phyloP scores from a whole-genome alignment of 2,888 invertebrate genomes.

The Macropis europaea region DNA sequence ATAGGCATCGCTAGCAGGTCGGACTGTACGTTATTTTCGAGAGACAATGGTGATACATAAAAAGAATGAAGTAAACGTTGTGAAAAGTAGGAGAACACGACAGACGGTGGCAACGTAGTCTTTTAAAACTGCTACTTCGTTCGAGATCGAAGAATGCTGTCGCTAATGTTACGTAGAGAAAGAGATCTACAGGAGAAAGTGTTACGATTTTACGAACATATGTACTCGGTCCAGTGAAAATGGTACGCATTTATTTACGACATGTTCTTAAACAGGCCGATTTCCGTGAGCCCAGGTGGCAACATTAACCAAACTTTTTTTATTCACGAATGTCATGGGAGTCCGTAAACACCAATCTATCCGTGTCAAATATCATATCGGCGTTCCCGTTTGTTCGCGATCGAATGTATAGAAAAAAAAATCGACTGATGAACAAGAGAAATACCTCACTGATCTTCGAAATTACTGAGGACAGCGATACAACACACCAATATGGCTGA shows the following conservation, averaged over 20 bases:
- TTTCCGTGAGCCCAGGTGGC: constrained; percentile 78
- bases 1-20: not conserved
- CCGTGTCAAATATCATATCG: not conserved
- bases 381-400: constrained; percentile 9
- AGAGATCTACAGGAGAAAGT: not conserved
- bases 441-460: constrained; percentile 78
- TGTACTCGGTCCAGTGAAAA: constrained; percentile 13
- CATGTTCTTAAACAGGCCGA: constrained; percentile 59
- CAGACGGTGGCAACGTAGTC: constrained; percentile 39
- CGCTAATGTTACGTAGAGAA: not conserved
- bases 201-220: not conserved
- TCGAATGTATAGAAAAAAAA: not conserved
- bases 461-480: constrained; percentile 79
- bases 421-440: constrained; percentile 35
- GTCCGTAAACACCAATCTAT: constrained; percentile 1
- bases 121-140: constrained; percentile 1
- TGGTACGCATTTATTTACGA: constrained; percentile 56
- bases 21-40: not conserved
- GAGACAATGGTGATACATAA: not conserved
- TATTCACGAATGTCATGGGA: constrained; percentile 53
- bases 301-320: constrained; percentile 79
- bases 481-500: constrained; percentile 81
- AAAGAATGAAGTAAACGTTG: constrained; percentile 13
- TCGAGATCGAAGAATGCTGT: not conserved
- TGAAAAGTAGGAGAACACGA: constrained; percentile 16